These are phyloP conservation scores for Anableps anableps DNA, from an alignment of 2,797 vertebrate species.

Conservation along the genomic window DNA sequence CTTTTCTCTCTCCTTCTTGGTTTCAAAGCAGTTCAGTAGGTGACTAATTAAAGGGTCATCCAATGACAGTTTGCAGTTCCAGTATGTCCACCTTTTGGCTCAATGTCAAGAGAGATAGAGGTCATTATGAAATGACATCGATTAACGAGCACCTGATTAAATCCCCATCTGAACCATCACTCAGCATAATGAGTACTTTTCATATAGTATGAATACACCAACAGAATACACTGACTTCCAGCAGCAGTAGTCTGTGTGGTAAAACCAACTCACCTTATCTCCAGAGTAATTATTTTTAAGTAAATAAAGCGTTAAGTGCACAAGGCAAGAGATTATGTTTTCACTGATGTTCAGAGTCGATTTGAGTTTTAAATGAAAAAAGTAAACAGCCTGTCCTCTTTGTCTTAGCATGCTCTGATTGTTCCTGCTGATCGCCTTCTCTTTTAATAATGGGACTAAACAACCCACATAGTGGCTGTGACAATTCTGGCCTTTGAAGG, in stretches of 20 bases:
- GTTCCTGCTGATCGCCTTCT: conserved; percentile 25
- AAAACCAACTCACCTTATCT: conserved; percentile 36
- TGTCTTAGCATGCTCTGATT: conserved; percentile 15
- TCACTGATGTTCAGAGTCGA: conserved; percentile 11
- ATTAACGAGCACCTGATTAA: conserved; percentile 75
- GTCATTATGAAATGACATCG: conserved; percentile 67
- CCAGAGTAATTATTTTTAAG: conserved; percentile 28
- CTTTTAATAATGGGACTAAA: conserved; percentile 37
- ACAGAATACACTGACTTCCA: conserved; percentile 72
- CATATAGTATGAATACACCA: conserved; percentile 73
- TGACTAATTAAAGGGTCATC: conserved; percentile 6
- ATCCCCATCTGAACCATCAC: conserved; percentile 67
- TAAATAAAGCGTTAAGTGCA: background rate
- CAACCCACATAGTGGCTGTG: conserved; percentile 22
- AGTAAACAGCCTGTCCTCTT: conserved; percentile 12
- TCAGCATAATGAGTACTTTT: conserved; percentile 76
- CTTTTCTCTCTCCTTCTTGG: background rate
- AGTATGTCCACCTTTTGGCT: conserved; percentile 53
- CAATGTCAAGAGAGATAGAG: conserved; percentile 71
- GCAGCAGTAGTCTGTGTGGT: conserved; percentile 42
- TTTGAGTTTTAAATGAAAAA: conserved; percentile 10
- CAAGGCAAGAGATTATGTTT: background rate
- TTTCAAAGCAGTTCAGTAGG: conserved; percentile 7
- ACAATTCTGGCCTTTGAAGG: conserved; percentile 37
- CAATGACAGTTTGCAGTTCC: conserved; percentile 23